Conservation (phyloP, 2,888 invertebrate genomes). For the Leptopterna dolabrata region DNA sequence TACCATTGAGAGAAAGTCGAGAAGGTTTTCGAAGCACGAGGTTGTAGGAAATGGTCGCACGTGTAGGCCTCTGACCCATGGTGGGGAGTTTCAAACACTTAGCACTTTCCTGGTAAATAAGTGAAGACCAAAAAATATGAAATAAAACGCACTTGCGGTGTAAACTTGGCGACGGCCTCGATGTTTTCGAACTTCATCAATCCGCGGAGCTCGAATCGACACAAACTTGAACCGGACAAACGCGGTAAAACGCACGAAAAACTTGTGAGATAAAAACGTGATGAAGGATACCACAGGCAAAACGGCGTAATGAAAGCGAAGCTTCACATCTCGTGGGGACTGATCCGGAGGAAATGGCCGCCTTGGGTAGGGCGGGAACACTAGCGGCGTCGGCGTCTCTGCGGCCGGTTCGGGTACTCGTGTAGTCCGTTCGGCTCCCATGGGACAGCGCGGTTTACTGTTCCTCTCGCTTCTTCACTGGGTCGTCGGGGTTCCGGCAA, state of each 20-base stretch:
- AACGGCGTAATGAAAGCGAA: constrained; percentile 13
- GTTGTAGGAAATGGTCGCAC: constrained; percentile 34
- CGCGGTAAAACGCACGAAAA: not conserved
- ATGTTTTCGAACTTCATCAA: not conserved
- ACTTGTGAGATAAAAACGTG: not conserved
- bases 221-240: not conserved
- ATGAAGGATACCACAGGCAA: not conserved
- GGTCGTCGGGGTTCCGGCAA: too few species aligned
- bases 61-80: not conserved
- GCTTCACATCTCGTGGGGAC: constrained; percentile 28
- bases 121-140: not conserved
- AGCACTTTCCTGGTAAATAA: constrained; percentile 2
- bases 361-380: constrained; percentile 40
- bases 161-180: not conserved
- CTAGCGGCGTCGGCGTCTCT: constrained; percentile 55
- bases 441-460: too few species aligned
- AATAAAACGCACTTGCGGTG: not conserved
- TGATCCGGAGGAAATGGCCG: constrained; percentile 57
- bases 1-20: constrained; percentile 9
- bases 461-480: too few species aligned
- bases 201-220: not conserved
- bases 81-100: constrained; percentile 16
- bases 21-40: not conserved
- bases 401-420: constrained; percentile 5
- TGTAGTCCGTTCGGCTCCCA: too few species aligned